A percentile compares a stretch with the other conserved stretches of the same genome.
Conservation (phyloP, 1,140 invertebrate genomes). For the Bombus waltoni region DNA sequence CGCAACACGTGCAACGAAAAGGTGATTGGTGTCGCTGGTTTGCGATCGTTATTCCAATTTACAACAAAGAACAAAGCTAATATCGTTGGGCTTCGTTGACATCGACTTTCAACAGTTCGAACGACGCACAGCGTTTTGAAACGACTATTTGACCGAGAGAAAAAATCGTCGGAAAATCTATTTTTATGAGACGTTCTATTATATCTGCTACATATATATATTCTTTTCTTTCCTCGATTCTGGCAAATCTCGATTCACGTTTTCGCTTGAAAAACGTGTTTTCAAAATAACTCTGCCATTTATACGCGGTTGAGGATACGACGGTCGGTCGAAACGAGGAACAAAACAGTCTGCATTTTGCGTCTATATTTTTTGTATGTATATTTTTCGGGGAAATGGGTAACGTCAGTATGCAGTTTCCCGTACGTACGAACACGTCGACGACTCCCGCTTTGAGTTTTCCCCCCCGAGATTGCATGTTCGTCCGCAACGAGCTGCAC, state of each 20-base stretch:
- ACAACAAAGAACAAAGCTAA: neutral
- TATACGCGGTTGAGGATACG: neutral
- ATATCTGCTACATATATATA: neutral
- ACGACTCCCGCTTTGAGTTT: conserved; percentile 33
- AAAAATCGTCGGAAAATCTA: too few relatives aligned
- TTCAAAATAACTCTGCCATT: neutral
- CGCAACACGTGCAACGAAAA: neutral
- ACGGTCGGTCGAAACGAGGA: neutral
- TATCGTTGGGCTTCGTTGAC: neutral
- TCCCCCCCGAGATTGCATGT: conserved; percentile 4
- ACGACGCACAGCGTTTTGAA: too few relatives aligned
- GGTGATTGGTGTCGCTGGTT: neutral
- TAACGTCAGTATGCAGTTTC: conserved; percentile 6
- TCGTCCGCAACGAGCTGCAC: conserved; percentile 26
- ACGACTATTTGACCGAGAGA: too few relatives aligned
- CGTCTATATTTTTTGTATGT: conserved; percentile 11
- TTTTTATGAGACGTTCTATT: neutral
- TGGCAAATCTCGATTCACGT: too few relatives aligned
- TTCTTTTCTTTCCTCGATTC: neutral
- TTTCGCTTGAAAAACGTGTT: neutral
- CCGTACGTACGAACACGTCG: conserved; percentile 2
- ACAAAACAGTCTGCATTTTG: neutral
- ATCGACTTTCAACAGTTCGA: too few relatives aligned
- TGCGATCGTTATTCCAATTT: too few relatives aligned
- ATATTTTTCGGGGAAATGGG: conserved; percentile 18